phyloP scores from a whole-genome alignment of 2,797 vertebrate species.

The Phataginus tricuspis region DNA sequence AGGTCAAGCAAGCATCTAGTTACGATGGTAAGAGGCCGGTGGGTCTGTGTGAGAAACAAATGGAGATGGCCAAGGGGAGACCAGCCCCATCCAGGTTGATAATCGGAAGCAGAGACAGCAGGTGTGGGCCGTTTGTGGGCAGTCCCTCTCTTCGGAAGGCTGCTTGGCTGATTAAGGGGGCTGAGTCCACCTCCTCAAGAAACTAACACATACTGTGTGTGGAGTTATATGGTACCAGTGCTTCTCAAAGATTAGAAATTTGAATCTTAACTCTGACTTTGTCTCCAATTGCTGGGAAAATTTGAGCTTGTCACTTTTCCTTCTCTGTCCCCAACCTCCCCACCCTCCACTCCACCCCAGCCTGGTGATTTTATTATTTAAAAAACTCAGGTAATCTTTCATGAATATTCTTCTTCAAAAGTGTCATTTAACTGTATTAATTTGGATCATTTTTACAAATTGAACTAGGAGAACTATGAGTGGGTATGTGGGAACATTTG shows the following conservation, averaged over 20 bases:
- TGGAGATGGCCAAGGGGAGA: background rate
- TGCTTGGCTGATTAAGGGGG: background rate
- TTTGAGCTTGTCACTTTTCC: background rate
- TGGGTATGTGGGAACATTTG: background rate
- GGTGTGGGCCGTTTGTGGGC: background rate
- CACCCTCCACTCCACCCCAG: background rate
- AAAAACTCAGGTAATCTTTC: background rate
- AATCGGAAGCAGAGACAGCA: background rate
- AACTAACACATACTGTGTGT: background rate
- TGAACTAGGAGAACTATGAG: slow-evolving; percentile 6
- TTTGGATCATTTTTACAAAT: slow-evolving; percentile 32
- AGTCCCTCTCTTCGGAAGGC: fast-evolving
- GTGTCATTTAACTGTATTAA: background rate
- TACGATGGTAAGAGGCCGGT: too few relatives aligned
- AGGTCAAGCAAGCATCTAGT: background rate
- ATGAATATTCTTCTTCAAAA: background rate
- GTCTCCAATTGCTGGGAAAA: background rate
- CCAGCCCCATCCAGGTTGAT: fast-evolving
- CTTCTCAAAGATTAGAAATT: background rate
- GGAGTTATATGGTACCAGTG: background rate
- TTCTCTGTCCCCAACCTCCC: background rate
- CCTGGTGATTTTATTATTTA: background rate
- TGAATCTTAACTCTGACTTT: background rate
- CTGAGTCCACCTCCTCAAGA: background rate
- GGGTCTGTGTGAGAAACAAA: background rate